Base-by-base conservation (phyloP, 1,140 invertebrate species). In the Heliconius eleuchia region DNA sequence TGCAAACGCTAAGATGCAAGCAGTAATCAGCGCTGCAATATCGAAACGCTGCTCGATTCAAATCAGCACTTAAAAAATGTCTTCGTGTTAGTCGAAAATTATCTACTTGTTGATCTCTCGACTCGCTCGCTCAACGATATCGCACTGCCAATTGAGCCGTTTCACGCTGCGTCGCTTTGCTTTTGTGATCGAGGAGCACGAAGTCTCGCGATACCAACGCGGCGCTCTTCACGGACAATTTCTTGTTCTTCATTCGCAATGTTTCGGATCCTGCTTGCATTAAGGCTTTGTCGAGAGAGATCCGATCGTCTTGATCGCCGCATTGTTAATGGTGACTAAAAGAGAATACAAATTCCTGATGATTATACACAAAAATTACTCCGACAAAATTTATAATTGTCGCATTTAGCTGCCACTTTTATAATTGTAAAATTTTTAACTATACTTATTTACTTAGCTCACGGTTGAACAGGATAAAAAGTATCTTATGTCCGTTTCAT, bases 21-120 rank as follows among this genome's bases (percentile, higher is more conserved):
- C 85, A 77, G 86, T 91, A 91, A 84, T 91, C 84, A 85, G n/a
- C 87, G 72, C 52, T 83, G 83, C 80, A 87, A 92, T 92, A 91
- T 84, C n/a, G 76, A 85, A 85, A 82, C 79, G 83, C 80, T 79
- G 81, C 79, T 70, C 76, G 76, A 84, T 85, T 37, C 6, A 37
- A 6, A 37, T 37, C 34, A 37, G 34, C 0, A 37, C 34, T 37
- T 37, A 6, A 6, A 37, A 37, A 37, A 37, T 37, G 6, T 7
- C 34, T 37, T 37, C 34, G 6, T 37, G 34, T 37, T 37, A 37
- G 34, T 37, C 34, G 5, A 37, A 37, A 37, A 37, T 37, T 37
- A 37, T 37, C 34, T 6, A 37, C 34, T 79, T 86, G 87, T 88
- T 91, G 79, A 37, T 88, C n/a, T 52, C 16, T 77, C 87, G 1